phyloP scores from a whole-genome alignment of 2,888 invertebrate genomes.

The Apocheima hispidaria region DNA sequence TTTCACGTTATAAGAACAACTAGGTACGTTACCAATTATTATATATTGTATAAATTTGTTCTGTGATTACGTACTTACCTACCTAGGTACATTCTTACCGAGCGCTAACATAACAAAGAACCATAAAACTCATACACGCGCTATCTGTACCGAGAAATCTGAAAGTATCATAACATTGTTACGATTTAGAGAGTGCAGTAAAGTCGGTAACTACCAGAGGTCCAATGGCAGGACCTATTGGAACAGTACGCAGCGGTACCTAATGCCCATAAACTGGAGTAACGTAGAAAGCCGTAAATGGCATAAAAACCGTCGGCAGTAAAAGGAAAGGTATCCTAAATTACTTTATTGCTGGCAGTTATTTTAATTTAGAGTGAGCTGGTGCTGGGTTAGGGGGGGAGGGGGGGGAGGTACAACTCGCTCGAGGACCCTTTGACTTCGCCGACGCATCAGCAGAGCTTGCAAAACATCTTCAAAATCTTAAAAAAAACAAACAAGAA shows the following conservation, averaged over 20 bases:
- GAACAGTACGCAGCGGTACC: conserved; percentile 3
- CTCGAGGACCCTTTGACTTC: conserved; percentile 26
- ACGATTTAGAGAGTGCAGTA: conserved; percentile 23
- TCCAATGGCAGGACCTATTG: conserved; percentile 24
- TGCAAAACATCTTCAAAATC: background rate
- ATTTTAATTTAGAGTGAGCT: conserved; percentile 27
- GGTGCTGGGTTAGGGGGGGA: background rate
- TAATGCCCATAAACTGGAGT: conserved; percentile 14
- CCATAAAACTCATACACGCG: conserved; percentile 13
- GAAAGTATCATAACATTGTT: conserved; percentile 25
- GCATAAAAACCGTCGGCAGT: conserved; percentile 36
- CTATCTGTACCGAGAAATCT: conserved; percentile 16
- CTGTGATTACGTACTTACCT: no score
- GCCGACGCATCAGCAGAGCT: conserved; percentile 12
- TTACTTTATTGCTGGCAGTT: conserved; percentile 42
- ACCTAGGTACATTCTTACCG: background rate
- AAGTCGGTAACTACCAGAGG: conserved; percentile 8
- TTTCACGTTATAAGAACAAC: no score
- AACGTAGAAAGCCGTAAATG: conserved; percentile 36
- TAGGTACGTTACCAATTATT: no score
- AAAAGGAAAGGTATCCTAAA: conserved; percentile 41
- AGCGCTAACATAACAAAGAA: conserved; percentile 15
- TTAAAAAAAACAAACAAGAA: background rate
- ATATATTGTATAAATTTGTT: no score
- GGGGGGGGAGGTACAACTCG: background rate